phyloP scores from a whole-genome alignment of 2,113 vertebrate genomes.

The Spea bombifrons region DNA sequence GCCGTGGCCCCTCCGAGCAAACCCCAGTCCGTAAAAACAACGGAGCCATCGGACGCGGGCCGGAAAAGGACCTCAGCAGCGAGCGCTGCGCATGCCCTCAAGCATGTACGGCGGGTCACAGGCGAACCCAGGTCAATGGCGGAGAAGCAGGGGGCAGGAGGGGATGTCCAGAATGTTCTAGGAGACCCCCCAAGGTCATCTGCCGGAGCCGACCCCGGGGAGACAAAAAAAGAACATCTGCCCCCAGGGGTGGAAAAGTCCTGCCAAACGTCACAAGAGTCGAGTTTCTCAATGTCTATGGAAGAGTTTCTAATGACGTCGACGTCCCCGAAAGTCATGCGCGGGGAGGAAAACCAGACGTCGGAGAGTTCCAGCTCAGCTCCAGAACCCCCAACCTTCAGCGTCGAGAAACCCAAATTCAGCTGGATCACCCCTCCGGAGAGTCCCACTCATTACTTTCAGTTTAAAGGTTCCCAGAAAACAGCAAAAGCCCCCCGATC shows the following conservation, averaged over 20 bases:
- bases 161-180: too few species aligned
- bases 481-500: not conserved
- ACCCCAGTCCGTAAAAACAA: too few species aligned
- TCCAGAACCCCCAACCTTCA: not conserved
- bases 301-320: not conserved
- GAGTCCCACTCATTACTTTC: not conserved
- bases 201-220: too few species aligned
- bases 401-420: not conserved
- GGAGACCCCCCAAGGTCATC: too few species aligned
- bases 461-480: not conserved
- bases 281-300: not conserved
- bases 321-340: not conserved
- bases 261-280: not conserved
- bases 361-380: not conserved
- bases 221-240: too few species aligned
- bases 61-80: too few species aligned
- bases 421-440: not conserved
- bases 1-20: too few species aligned
- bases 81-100: too few species aligned
- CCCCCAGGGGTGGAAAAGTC: not conserved
- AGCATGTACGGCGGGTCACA: too few species aligned
- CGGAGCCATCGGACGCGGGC: too few species aligned
- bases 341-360: not conserved
- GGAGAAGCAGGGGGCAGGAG: too few species aligned
- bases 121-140: too few species aligned